Percentiles rank a stretch among this genome's conserved stretches.
Evolutionary conservation across 2,888 invertebrate species (phyloP).

Genomic region (Archaeoteleia sp.): DNA sequence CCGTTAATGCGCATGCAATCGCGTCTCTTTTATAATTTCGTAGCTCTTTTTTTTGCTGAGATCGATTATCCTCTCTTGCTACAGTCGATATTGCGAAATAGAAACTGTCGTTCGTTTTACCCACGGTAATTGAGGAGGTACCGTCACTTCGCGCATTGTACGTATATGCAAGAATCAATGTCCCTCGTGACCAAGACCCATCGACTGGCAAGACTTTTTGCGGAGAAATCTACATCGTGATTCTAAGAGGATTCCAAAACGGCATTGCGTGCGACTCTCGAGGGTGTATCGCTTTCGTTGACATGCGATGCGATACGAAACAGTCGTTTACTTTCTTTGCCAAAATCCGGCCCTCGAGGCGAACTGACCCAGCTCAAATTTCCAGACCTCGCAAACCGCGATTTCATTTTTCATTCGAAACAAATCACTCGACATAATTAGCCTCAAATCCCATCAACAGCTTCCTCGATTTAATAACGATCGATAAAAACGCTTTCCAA

Average conservation of each 20-base stretch:
- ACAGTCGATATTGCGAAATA: conserved; percentile 46
- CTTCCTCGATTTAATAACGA: no score
- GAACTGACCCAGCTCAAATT: no score
- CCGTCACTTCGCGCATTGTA: conserved; percentile 14
- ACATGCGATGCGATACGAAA: no score
- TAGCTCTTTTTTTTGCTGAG: conserved; percentile 24
- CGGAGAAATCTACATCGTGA: conserved; percentile 46
- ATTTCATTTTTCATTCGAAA: no score
- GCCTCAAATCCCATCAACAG: no score
- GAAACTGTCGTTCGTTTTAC: conserved; percentile 45
- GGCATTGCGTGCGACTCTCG: neutral
- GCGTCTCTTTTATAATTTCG: conserved; percentile 37
- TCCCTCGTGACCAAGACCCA: conserved; percentile 69
- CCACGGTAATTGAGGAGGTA: conserved; percentile 22
- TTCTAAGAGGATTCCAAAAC: neutral
- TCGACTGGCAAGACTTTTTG: conserved; percentile 63
- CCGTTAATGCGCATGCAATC: conserved; percentile 41
- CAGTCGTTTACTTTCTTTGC: no score
- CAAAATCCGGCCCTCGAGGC: no score
- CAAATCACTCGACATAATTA: no score
- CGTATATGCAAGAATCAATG: conserved; percentile 63
- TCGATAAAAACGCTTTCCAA: no score
- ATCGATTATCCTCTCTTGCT: conserved; percentile 35
- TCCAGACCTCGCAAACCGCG: no score
- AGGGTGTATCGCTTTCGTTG: no score